A percentile compares a stretch with the other conserved stretches of the same genome.
Evolutionary conservation across 2,888 invertebrate species (phyloP).

Genomic region (Physocephala rufipes): DNA sequence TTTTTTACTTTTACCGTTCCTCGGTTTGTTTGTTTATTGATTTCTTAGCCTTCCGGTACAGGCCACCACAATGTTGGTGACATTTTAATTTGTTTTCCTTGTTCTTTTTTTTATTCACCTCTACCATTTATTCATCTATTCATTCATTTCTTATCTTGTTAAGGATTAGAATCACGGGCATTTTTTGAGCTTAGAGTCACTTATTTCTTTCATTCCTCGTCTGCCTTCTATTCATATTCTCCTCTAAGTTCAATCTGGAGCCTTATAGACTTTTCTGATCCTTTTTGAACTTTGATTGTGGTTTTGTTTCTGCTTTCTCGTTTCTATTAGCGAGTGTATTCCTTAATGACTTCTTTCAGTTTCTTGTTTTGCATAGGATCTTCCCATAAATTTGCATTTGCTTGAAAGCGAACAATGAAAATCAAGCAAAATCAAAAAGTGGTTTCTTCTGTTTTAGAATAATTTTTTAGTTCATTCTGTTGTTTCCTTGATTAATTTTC

Average conservation of each 20-base stretch:
- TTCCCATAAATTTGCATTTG: not conserved
- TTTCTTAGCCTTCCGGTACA: no score
- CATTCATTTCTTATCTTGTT: slow-evolving; percentile 13
- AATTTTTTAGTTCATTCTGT: not conserved
- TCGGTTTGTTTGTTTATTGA: no score
- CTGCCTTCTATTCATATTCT: not conserved
- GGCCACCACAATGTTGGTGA: slow-evolving; percentile 11
- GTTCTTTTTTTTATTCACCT: slow-evolving; percentile 1
- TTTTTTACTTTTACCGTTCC: no score
- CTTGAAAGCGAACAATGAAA: no score
- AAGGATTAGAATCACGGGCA: not conserved
- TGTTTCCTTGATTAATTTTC: not conserved
- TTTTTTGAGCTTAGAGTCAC: not conserved
- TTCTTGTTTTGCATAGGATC: not conserved
- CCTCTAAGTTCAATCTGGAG: not conserved
- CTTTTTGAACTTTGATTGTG: not conserved
- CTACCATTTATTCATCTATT: not conserved
- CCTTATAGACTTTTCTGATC: not conserved
- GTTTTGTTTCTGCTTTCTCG: not conserved
- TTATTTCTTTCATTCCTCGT: not conserved
- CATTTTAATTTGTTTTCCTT: slow-evolving; percentile 20
- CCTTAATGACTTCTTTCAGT: slow-evolving; percentile 28
- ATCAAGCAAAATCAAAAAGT: not conserved
- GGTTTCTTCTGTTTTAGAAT: not conserved
- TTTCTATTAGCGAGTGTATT: slow-evolving; percentile 13